Percentiles rank a stretch among this genome's conserved stretches.
phyloP scores from a whole-genome alignment of 1,140 invertebrate genomes.

The Lepidurus couesii region DNA sequence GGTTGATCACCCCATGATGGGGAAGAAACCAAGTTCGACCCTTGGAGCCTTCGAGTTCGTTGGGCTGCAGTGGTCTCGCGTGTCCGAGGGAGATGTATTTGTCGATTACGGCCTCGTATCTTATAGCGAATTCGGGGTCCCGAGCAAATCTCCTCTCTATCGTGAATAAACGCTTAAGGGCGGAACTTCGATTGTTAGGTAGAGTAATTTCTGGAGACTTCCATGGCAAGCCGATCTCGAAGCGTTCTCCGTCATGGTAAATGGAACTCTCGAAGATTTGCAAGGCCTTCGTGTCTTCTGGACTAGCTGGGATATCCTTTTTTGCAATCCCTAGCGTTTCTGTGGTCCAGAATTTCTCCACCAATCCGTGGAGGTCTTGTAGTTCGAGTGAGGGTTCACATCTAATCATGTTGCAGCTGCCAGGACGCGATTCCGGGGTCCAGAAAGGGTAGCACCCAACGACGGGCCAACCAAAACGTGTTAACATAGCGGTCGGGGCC shows the following conservation, averaged over 20 bases:
- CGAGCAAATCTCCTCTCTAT: background rate
- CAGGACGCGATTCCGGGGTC: background rate
- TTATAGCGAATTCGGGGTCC: background rate
- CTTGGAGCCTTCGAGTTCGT: no score
- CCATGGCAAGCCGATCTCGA: background rate
- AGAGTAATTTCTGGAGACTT: background rate
- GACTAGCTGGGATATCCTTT: background rate
- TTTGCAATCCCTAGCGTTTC: background rate
- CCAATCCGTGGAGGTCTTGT: background rate
- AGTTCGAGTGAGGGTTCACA: background rate
- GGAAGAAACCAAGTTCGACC: no score
- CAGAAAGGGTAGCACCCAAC: background rate
- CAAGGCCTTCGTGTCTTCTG: constrained; percentile 16
- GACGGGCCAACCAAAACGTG: constrained; percentile 15
- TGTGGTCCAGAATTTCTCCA: constrained; percentile 4
- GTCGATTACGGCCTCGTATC: constrained; percentile 14
- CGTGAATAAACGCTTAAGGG: background rate
- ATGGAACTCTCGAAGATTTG: background rate
- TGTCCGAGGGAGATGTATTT: constrained; percentile 27
- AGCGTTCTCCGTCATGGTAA: background rate
- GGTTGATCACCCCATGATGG: no score
- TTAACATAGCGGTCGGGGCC: constrained; percentile 26
- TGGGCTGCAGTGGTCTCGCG: background rate
- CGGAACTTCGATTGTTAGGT: constrained; percentile 24
- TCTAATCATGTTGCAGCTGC: background rate